Base-by-base conservation (phyloP, 2,797 vertebrate species). In the Chromis chromis region DNA sequence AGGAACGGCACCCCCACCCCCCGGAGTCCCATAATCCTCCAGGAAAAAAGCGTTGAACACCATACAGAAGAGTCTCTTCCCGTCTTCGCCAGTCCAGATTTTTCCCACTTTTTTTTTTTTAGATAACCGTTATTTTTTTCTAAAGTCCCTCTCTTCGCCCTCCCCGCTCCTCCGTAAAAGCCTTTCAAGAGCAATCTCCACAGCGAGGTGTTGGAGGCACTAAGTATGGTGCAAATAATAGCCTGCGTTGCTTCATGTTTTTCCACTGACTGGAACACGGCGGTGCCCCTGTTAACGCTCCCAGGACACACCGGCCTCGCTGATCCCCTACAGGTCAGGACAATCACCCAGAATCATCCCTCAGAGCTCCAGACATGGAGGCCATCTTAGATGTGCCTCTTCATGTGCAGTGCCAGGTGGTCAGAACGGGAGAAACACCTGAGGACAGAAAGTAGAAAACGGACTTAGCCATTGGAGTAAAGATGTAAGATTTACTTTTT, bases 371-470 rank as follows among this genome's bases (percentile, higher is more conserved):
- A 42, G 4, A 74, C 86, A 22, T 46, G 10, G 74, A 57, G 84
- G 76, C 72, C 86, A 84, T 73, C 89, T 96, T 96, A 99, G 93
- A 97, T 95, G 93, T 99, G 97, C 93, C 97, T 95, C 95, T 99
- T 99, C 97, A 98, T 98, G 96, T 99, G 97, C 94, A 99, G 96
- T 70, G 97, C 97, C 96, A 99, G 95, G 93, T 99, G 97, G 88
- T 99, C 97, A 8, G 97, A 99, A 83, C 97, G 97, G 86, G 98
- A 99, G 93, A 99, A 99, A 95, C 98, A 98, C 95, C 97, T 99
- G 92, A 54, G 82, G 69, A 56, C 79, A 91, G 92, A 93, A 48
- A 21, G 31, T 1, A 31, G 31, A 4, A 49, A 16, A 14, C 13
- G 62, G 1, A 16, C 25, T 52, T 6, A 25, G 24, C 3, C 5